phyloP scores from a whole-genome alignment of 2,797 vertebrate genomes.

The Parauchenoglanis ngamensis region DNA sequence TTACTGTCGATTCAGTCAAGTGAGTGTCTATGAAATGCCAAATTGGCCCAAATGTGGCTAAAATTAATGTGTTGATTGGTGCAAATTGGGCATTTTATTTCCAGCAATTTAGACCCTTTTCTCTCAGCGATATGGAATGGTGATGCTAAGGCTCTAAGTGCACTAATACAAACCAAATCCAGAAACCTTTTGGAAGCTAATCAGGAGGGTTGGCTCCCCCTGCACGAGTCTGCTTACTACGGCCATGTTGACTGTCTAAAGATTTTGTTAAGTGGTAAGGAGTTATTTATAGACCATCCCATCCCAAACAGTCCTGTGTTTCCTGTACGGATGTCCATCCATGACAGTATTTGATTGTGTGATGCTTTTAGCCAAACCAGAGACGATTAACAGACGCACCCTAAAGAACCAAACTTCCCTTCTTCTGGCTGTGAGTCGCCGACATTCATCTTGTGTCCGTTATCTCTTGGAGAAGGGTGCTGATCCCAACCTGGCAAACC shows the following conservation, averaged over 20 bases:
- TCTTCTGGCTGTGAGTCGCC: conserved; percentile 74
- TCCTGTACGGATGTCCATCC: background rate
- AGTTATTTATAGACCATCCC: background rate
- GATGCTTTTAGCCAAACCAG: conserved; percentile 71
- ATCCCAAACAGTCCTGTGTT: background rate
- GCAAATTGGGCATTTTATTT: background rate
- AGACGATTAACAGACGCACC: conserved; percentile 78
- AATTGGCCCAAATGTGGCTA: background rate
- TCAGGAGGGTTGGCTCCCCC: conserved; percentile 80
- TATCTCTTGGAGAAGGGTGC: conserved; percentile 79
- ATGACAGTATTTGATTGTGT: background rate
- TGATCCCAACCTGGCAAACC: conserved; percentile 82
- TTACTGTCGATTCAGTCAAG: conserved; percentile 40
- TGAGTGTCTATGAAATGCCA: conserved; percentile 34
- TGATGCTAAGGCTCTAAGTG: conserved; percentile 71
- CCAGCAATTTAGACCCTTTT: conserved; percentile 70
- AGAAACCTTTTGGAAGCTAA: conserved; percentile 75
- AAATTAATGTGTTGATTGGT: background rate
- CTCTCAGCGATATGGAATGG: conserved; percentile 76
- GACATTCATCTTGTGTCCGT: conserved; percentile 73
- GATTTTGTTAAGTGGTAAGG: conserved; percentile 77
- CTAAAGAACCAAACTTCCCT: conserved; percentile 81
- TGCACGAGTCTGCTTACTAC: conserved; percentile 84
- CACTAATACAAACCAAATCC: conserved; percentile 71
- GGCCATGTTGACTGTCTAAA: conserved; percentile 77